Base-by-base conservation (phyloP, 2,888 invertebrate genomes). In the Ceriagrion tenellum region DNA sequence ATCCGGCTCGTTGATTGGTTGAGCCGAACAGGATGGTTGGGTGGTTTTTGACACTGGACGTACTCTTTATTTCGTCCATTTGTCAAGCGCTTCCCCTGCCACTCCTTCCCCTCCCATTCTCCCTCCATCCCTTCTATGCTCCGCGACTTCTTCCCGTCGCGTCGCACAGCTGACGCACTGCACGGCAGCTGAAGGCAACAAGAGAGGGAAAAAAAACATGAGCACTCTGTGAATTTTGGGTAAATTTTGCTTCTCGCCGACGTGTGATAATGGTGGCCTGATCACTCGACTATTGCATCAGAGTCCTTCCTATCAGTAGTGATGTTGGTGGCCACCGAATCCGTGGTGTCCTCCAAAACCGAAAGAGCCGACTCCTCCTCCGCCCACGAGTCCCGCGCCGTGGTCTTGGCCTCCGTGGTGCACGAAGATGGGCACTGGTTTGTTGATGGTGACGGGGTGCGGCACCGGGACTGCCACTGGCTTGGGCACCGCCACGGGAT, bases 381-480 rank as follows among this genome's bases (percentile, higher is more conserved):
- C 23, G 23, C 47, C 35, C n/a, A n/a, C 69, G 47, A 6, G 16
- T 0, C 69, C 69, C 4, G 69, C 93, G 0, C n/a, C 23, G 23
- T 23, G 20, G 6, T 40, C 59, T 13, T 69, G 63, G 10, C 69
- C 63, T 35, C 63, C 63, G 13, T 63, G 63, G 91, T 91, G 30
- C 10, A 91, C 91, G 35, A 63, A 59, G 35, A 91, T 63, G 20
- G 96, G 96, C 16, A 96, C 96, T 8, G 95, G 96, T 88, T 96
- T 96, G 95, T 96, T 96, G 13, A 96, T 91, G 91, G 63, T 63
- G 40, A 91, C 96, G 30, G 96, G 96, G 95, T 96, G 96, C 6
- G 96, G 96, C 12, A 96, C 96, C 16, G 96, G 97, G 97, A 98
- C 98, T 96, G 98, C 98, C 95, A 98, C 98, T 0, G 98, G 98